Evolutionary conservation across 2,113 vertebrate species (phyloP).

Genomic region (Neogale vison): DNA sequence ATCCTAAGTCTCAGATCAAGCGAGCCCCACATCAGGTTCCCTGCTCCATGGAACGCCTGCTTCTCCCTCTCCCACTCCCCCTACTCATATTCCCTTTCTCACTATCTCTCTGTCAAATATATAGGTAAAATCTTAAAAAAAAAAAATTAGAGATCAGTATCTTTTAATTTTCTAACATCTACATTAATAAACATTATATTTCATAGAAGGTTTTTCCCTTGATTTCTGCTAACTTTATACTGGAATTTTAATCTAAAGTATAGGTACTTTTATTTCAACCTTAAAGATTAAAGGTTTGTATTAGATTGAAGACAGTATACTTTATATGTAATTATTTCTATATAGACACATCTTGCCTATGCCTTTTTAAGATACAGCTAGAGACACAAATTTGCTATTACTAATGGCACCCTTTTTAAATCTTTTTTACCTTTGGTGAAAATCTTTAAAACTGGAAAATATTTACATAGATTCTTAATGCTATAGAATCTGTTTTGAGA

Average conservation of each 20-base stretch:
- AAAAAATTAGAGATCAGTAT: neutral
- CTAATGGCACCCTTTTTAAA: neutral
- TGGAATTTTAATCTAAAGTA: constrained; percentile 43
- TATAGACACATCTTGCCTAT: neutral
- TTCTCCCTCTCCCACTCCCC: no score
- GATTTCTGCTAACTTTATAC: constrained; percentile 32
- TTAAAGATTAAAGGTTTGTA: neutral
- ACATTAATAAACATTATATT: neutral
- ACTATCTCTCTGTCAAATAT: no score
- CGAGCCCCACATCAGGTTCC: no score
- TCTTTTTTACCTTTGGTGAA: constrained; percentile 39
- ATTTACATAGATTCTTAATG: constrained; percentile 1
- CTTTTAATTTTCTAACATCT: neutral
- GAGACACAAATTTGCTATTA: neutral
- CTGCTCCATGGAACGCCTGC: no score
- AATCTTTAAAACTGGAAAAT: constrained; percentile 46
- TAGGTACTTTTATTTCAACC: constrained; percentile 21
- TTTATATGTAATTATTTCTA: neutral
- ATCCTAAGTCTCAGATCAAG: no score
- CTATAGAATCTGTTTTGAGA: constrained; percentile 35
- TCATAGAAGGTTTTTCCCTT: neutral
- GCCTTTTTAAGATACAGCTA: neutral
- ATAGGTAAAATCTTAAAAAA: no score
- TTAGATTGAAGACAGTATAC: neutral
- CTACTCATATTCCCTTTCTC: no score